Base-by-base conservation (phyloP, 2,113 vertebrate genomes). In the Eulemur rufifrons region DNA sequence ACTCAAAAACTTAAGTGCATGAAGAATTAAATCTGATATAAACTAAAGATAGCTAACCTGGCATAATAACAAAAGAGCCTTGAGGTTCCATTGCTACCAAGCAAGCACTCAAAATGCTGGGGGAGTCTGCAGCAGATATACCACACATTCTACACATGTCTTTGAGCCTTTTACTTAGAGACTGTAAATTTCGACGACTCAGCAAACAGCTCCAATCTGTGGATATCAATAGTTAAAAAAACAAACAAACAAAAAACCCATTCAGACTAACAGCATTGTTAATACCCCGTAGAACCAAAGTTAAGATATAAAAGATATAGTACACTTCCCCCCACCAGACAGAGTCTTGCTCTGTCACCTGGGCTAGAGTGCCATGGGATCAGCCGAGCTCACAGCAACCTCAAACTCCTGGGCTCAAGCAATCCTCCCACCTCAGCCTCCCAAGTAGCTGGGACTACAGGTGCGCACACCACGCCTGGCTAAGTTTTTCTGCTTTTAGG, bases 71-170 rank as follows among this genome's bases (percentile, higher is more conserved):
- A 97, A 99, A 99, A 96, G 99, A 99, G 88, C 99, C 99, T 98
- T 99, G 99, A 23, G 99, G 99, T 98, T 99, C 99, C 99, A 99
- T 99, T 96, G 99, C 99, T 96, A 99, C 99, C 97, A 99, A 98
- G 97, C 99, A 99, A 97, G 99, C 99, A 63, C 99, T 99, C 96
- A 99, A 99, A 95, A 99, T 99, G 98, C 99, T 99, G 97, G 99
- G 99, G 97, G 99, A 99, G 98, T 99, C 99, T 5, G 99, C 99
- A 86, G 99, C 99, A 9, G 99, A 99, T 98, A 99, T 99, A 13
- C 99, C 99, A 76, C 99, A 99, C 99, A 99, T 99, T 94, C 99
- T 98, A 98, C 99, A 99, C 99, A 99, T 99, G 97, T 99, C 99
- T 98, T 99, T 99, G 82, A 99, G 98, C 63, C 99, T 99, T 96